These are phyloP conservation scores for Tenthredo distinguenda DNA, from an alignment of 2,888 invertebrate species.

Conservation along the genomic window DNA sequence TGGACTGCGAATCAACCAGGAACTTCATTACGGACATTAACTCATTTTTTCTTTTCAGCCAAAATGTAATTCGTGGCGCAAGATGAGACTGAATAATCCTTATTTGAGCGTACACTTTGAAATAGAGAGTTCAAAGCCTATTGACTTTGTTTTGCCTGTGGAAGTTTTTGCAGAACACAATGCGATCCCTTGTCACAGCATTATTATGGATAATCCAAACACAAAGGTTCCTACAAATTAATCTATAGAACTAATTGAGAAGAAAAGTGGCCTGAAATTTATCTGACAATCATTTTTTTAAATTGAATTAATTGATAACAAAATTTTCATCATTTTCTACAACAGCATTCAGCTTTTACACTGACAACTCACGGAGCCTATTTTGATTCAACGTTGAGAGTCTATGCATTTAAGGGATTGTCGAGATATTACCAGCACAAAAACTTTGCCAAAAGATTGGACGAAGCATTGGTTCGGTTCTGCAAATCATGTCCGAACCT, in stretches of 20 bases:
- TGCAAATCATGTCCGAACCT: slow-evolving; percentile 84
- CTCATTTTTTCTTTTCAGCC: slow-evolving; percentile 66
- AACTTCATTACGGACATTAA: not conserved
- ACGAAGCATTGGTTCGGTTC: slow-evolving; percentile 84
- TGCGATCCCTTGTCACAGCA: slow-evolving; percentile 73
- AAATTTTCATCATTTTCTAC: not conserved
- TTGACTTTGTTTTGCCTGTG: slow-evolving; percentile 82
- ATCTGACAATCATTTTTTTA: not conserved
- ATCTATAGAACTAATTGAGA: not conserved
- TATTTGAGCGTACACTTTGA: slow-evolving; percentile 85
- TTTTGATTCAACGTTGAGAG: slow-evolving; percentile 79
- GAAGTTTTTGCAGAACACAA: slow-evolving; percentile 67
- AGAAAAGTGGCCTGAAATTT: not conserved
- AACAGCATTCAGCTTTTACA: slow-evolving; percentile 66
- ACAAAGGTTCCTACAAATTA: slow-evolving; percentile 63
- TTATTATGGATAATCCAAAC: slow-evolving; percentile 72
- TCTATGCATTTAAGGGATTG: slow-evolving; percentile 85
- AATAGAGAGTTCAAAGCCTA: slow-evolving; percentile 82
- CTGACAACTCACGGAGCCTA: slow-evolving; percentile 70
- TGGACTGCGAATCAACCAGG: not conserved
- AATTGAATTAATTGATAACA: not conserved
- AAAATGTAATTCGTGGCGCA: slow-evolving; percentile 77
- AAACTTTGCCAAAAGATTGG: slow-evolving; percentile 86
- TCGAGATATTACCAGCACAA: slow-evolving; percentile 85
- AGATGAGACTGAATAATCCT: slow-evolving; percentile 81